Percentiles rank a stretch among this genome's conserved stretches.
Evolutionary conservation across 2,888 invertebrate species (phyloP).

Genomic region (Aleiodes leptofemur): DNA sequence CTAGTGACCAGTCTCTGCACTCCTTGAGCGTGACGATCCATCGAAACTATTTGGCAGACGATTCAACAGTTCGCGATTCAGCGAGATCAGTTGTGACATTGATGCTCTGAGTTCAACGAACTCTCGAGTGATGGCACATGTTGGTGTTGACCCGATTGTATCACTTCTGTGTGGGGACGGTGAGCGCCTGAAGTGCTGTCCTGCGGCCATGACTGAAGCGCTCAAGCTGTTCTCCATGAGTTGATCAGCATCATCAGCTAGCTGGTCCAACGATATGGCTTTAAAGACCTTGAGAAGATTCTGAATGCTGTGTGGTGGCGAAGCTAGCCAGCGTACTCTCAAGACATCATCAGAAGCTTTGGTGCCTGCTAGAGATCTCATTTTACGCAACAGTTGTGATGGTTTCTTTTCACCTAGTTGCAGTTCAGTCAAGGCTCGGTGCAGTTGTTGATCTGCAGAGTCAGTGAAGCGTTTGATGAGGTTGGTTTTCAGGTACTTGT

Average conservation of each 20-base stretch:
- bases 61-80: no score
- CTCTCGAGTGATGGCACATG: no score
- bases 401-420: constrained; percentile 53
- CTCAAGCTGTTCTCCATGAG: constrained; percentile 17
- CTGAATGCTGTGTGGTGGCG: constrained; percentile 29
- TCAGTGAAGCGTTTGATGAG: constrained; percentile 51
- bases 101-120: no score
- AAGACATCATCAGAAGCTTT: constrained; percentile 45
- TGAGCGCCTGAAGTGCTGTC: neutral
- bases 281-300: constrained; percentile 18
- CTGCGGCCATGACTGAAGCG: constrained; percentile 34
- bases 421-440: constrained; percentile 46
- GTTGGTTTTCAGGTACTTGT: constrained; percentile 41
- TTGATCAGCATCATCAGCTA: constrained; percentile 31
- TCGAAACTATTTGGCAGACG: no score
- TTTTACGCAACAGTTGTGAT: constrained; percentile 44
- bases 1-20: neutral
- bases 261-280: constrained; percentile 8
- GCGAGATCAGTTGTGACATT: no score
- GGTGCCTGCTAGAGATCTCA: constrained; percentile 41
- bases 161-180: no score
- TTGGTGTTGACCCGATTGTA: no score
- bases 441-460: constrained; percentile 45
- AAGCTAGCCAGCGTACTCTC: constrained; percentile 46
- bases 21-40: constrained; percentile 14